phyloP scores from a whole-genome alignment of 2,888 invertebrate genomes.

The Dromius quadrimaculatus region DNA sequence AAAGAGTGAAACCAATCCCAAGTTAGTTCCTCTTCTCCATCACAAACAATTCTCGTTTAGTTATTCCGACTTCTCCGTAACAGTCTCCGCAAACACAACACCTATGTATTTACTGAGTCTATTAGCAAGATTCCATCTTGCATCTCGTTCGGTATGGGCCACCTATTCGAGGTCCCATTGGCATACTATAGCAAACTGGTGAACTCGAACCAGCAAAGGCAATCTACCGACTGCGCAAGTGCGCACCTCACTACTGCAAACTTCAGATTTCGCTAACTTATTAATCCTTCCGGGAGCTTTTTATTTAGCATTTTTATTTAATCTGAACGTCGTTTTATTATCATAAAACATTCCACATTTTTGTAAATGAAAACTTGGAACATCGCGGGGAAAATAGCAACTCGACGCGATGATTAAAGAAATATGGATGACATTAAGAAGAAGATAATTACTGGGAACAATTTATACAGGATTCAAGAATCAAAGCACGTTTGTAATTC shows the following conservation, averaged over 20 bases:
- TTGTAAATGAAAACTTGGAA: constrained; percentile 66
- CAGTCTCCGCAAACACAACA: constrained; percentile 28
- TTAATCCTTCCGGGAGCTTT: constrained; percentile 65
- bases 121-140: constrained; percentile 34
- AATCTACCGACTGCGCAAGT: constrained; percentile 16
- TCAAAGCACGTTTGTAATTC: too few species aligned
- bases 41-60: too few species aligned
- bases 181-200: not conserved
- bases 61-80: too few species aligned
- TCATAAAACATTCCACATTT: constrained; percentile 66
- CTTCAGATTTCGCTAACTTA: constrained; percentile 61
- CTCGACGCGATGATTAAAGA: constrained; percentile 14
- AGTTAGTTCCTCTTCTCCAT: constrained; percentile 12
- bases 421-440: constrained; percentile 7
- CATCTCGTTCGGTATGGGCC: not conserved
- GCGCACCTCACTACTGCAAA: constrained; percentile 10
- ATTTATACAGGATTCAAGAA: too few species aligned
- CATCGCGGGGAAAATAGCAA: constrained; percentile 53
- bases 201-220: not conserved
- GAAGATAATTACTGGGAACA: not conserved
- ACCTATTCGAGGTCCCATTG: not conserved
- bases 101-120: constrained; percentile 32
- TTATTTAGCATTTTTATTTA: constrained; percentile 67
- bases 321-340: constrained; percentile 66
- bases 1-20: not conserved